Evolutionary conservation across 2,888 invertebrate species (phyloP).

Genomic region (Polia nebulosa): DNA sequence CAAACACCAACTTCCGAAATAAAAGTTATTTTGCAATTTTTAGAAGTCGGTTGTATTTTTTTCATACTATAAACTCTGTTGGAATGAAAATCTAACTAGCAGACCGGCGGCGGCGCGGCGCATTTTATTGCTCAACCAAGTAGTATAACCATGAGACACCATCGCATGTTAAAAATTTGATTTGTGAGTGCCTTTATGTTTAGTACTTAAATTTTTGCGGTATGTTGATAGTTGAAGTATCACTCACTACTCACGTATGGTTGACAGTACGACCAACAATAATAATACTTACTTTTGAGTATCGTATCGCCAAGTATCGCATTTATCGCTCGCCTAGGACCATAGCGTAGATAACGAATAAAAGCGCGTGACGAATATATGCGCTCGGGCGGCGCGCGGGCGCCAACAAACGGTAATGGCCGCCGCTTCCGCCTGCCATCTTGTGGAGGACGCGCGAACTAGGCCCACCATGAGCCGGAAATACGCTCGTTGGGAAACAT

Average conservation of each 20-base stretch:
- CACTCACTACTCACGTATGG: not conserved
- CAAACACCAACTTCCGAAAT: no score
- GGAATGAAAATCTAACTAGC: not conserved
- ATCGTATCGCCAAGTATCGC: not conserved
- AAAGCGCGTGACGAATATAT: constrained; percentile 56
- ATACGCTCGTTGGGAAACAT: constrained; percentile 57
- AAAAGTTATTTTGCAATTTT: no score
- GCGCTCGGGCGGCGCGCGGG: constrained; percentile 64
- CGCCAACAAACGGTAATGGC: constrained; percentile 76
- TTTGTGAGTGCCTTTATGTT: no score
- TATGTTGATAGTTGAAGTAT: not conserved
- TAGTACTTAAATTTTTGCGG: no score
- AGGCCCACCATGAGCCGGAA: constrained; percentile 55
- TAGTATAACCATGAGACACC: no score
- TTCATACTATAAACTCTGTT: no score
- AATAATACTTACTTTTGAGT: not conserved
- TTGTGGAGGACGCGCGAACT: constrained; percentile 66
- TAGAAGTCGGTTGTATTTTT: no score
- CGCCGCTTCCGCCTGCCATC: constrained; percentile 76
- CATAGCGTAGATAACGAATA: constrained; percentile 28
- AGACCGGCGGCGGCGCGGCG: no score
- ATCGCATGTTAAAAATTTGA: not conserved
- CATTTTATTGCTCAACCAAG: not conserved
- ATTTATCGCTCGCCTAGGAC: not conserved
- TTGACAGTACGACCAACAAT: not conserved